Percentiles rank a stretch among this genome's conserved stretches.
phyloP scores from a whole-genome alignment of 2,113 vertebrate species.

The Proterorhinus semilunaris region DNA sequence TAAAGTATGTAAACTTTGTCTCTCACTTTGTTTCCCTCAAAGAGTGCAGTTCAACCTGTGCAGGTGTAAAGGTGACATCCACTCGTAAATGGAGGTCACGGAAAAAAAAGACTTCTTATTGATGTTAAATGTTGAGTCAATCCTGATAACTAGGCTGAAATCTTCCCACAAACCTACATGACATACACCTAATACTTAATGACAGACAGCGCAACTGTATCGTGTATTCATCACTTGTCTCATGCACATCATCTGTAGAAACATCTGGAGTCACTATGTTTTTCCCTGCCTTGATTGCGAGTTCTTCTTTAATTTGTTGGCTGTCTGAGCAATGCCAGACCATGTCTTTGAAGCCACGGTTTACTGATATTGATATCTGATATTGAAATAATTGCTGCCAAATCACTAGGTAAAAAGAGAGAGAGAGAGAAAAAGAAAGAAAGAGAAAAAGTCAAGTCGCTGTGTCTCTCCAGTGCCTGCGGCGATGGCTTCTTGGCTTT shows the following conservation, averaged over 20 bases:
- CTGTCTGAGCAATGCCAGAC: constrained; percentile 29
- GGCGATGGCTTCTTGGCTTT: constrained; percentile 61
- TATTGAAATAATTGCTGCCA: constrained; percentile 54
- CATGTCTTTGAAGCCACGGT: constrained; percentile 39
- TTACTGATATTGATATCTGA: constrained; percentile 48
- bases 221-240: background rate
- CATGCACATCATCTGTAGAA: background rate
- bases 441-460: constrained; percentile 47
- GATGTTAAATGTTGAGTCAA: too few species aligned
- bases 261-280: background rate
- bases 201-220: background rate
- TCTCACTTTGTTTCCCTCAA: too few species aligned
- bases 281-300: background rate
- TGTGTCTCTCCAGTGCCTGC: constrained; percentile 45
- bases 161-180: too few species aligned
- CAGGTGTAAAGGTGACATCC: too few species aligned
- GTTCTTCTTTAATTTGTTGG: constrained; percentile 1
- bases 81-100: too few species aligned
- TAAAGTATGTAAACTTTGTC: too few species aligned
- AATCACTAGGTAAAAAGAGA: constrained; percentile 27
- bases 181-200: background rate
- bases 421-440: background rate
- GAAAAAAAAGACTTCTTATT: too few species aligned
- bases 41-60: too few species aligned
- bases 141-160: too few species aligned